Base-by-base conservation (phyloP, 2,113 vertebrate genomes). In the Crotalus horridus region DNA sequence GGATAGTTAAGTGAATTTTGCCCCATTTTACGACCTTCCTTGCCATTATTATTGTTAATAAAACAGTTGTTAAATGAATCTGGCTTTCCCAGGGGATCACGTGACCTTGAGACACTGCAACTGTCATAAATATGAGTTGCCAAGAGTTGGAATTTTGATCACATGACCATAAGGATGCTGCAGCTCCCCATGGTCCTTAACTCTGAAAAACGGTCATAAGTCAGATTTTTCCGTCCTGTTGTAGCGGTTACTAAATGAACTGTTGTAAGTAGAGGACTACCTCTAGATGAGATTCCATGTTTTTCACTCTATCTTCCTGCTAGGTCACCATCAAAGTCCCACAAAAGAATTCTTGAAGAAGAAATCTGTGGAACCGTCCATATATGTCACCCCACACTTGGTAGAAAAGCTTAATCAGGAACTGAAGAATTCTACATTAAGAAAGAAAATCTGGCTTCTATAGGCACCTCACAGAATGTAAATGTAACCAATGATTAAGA, bases 281-380 rank as follows among this genome's bases (percentile, higher is more conserved):
- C 29, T 69, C 29, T 69, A 33, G 64, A 6, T 69, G 29, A n/a
- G 29, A 69, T 69, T 33, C 33, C 29, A 69, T 69, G 64, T 17
- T 69, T 33, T 69, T 15, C 64, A 15, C 64, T 69, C 64, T 8
- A 6, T 61, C 0, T 61, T 92, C 51, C 86, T 29, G 58, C 89
- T 48, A 99, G 99, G 98, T 99, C 95, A 99, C 98, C 0, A 95
- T 98, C 88, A 99, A 98, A 96, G 97, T 99, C 3, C 98, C 98
- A 1, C 98, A 99, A 98, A 99, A 99, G 95, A 99, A 99, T 94
- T 99, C 99, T 0, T 99, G 97, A 97, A 96, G 91, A 39, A 10
- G 3, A 21, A 1, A 4, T 69, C 0, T 3, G 46, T 33, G 91
- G 29, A 46, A 54, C 48, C 7, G 11, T 3, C 59, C 15, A 2